Evolutionary conservation across 2,797 vertebrate genomes (phyloP).

Genomic region (Myotis vivesi): DNA sequence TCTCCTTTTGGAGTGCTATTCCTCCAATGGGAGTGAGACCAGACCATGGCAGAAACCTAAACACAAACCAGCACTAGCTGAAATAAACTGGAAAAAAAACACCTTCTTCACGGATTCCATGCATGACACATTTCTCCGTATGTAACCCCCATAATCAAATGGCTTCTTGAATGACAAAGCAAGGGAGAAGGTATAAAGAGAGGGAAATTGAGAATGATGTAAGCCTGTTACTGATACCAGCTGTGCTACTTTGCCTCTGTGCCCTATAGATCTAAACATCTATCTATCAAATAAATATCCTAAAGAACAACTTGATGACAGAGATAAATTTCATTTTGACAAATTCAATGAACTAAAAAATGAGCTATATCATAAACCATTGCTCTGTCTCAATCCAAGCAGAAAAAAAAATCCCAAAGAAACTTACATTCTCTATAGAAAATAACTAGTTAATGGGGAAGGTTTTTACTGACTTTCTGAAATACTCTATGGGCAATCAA

Average conservation of each 20-base stretch:
- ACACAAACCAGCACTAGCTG: not conserved
- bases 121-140: not conserved
- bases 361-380: constrained; percentile 47
- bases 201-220: not conserved
- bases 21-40: not conserved
- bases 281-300: constrained; percentile 26
- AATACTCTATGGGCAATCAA: not conserved
- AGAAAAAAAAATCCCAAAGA: not conserved
- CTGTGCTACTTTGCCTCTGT: not conserved
- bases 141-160: not conserved
- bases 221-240: not conserved
- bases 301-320: constrained; percentile 51
- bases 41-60: not conserved
- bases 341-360: constrained; percentile 60
- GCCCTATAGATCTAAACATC: not conserved
- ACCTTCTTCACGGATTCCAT: not conserved
- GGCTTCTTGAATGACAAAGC: not conserved
- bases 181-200: not conserved
- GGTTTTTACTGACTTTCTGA: not conserved
- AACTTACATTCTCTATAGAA: not conserved
- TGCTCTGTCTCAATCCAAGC: constrained; percentile 2
- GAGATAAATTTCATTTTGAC: constrained; percentile 58
- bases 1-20: not conserved
- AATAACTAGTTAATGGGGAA: not conserved
- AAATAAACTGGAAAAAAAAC: constrained; percentile 40